Percentiles rank a stretch among this genome's conserved stretches.
Evolutionary conservation across 2,113 vertebrate species (phyloP).

Genomic region (Haliaeetus leucogaster): DNA sequence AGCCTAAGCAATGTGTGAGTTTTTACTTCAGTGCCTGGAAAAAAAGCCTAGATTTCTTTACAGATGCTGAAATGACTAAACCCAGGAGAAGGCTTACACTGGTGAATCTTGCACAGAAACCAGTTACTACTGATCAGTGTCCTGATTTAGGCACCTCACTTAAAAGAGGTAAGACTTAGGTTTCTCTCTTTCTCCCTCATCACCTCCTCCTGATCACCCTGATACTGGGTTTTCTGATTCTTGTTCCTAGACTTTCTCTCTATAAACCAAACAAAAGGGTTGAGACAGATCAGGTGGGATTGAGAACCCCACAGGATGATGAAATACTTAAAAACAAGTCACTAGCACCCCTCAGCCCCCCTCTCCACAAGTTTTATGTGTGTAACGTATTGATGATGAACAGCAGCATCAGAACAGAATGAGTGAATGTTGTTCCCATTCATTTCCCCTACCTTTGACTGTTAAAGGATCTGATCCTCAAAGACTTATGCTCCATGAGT

Average conservation of each 20-base stretch:
- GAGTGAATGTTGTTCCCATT: not conserved
- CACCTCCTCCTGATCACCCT: not conserved
- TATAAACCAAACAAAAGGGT: not conserved
- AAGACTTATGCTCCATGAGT: not conserved
- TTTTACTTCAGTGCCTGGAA: not conserved
- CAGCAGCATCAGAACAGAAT: not conserved
- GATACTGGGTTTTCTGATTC: not conserved
- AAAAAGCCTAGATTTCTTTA: not conserved
- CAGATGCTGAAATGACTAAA: not conserved
- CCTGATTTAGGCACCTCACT: not conserved
- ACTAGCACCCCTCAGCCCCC: accelerated
- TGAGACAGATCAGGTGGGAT: not conserved
- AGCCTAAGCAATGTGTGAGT: not conserved
- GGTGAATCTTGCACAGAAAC: not conserved
- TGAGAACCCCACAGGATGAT: not conserved
- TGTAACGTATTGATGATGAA: not conserved
- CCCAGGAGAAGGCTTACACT: not conserved
- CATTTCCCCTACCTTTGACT: not conserved
- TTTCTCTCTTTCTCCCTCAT: not conserved
- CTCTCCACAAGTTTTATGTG: not conserved
- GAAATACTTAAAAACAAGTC: not conserved
- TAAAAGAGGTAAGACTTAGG: not conserved
- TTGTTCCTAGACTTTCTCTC: not conserved
- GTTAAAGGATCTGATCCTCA: not conserved
- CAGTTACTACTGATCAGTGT: not conserved